A percentile compares a stretch with the other conserved stretches of the same genome.
Conservation (phyloP, 2,113 vertebrate genomes). For the Macroglossus sobrinus region DNA sequence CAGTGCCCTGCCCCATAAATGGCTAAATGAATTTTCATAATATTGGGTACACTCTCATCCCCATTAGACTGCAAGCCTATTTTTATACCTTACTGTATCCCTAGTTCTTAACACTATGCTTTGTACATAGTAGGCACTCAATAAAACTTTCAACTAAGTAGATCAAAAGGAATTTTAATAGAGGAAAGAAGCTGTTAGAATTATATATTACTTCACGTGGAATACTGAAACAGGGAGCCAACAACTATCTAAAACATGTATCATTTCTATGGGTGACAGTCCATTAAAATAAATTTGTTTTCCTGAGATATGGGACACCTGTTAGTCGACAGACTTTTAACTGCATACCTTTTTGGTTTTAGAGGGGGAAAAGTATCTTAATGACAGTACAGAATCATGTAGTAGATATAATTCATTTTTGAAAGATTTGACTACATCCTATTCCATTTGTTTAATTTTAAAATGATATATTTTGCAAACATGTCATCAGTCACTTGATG, state of each 20-base stretch:
- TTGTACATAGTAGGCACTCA: neutral
- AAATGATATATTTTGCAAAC: conserved; percentile 27
- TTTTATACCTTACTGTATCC: neutral
- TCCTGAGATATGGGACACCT: neutral
- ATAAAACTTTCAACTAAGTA: neutral
- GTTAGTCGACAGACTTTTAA: neutral
- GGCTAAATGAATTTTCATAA: neutral
- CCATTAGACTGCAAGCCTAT: neutral
- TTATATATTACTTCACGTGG: neutral
- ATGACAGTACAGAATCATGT: neutral
- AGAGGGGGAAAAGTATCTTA: neutral
- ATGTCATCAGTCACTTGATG: neutral
- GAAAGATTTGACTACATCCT: neutral
- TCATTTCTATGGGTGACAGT: neutral
- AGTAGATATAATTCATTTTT: neutral
- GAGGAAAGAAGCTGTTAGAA: neutral
- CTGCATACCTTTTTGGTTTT: neutral
- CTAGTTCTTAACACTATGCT: neutral
- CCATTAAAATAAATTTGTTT: conserved; percentile 28
- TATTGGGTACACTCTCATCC: neutral
- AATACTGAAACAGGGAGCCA: neutral
- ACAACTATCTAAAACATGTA: neutral
- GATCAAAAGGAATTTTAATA: neutral
- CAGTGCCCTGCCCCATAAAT: neutral
- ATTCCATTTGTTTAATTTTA: neutral